Conservation (phyloP, 2,888 invertebrate species). For the Gisinianus flammeolus region DNA sequence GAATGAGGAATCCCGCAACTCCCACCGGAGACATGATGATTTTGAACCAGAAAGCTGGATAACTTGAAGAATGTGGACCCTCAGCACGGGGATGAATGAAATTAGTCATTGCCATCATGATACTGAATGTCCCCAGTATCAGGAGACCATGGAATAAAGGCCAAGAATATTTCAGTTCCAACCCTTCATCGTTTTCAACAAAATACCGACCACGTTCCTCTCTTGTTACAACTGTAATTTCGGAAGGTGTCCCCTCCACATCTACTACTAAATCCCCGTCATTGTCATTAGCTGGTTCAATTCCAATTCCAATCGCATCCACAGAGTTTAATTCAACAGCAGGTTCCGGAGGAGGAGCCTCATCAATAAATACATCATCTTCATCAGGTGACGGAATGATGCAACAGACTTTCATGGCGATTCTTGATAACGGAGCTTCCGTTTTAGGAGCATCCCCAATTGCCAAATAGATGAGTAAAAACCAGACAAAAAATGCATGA, state of each 20-base stretch:
- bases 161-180: neutral
- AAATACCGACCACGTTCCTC: neutral
- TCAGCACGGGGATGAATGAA: slow-evolving; percentile 11
- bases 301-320: neutral
- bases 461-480: neutral
- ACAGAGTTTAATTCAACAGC: no score
- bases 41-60: slow-evolving; percentile 17
- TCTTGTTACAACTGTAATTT: no score
- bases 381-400: neutral
- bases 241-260: neutral
- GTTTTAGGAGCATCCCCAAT: neutral
- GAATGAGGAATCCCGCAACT: neutral
- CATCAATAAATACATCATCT: no score
- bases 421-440: neutral
- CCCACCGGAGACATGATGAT: slow-evolving; percentile 16
- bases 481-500: neutral
- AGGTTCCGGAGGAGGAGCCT: no score
- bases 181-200: slow-evolving; percentile 6
- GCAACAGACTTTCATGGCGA: neutral
- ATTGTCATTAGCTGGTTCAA: neutral
- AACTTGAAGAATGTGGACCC: slow-evolving; percentile 8
- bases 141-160: slow-evolving; percentile 6
- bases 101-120: slow-evolving; percentile 28
- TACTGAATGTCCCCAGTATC: neutral
- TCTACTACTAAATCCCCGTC: neutral